Conservation (phyloP, 2,113 vertebrate genomes). For the Trinectes maculatus region DNA sequence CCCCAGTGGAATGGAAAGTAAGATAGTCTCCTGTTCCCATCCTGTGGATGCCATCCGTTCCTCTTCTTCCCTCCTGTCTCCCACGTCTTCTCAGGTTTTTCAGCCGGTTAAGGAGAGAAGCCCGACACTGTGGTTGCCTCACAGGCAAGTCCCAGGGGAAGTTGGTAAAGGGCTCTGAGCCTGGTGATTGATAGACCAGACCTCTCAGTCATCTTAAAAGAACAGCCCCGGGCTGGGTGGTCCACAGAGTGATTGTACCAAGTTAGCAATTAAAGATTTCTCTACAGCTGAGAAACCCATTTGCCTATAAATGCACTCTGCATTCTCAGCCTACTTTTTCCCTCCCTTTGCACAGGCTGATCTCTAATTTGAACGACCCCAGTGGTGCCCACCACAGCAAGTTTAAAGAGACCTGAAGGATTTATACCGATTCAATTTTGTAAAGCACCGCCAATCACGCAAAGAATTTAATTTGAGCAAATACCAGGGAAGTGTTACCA, state of each 20-base stretch:
- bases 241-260: slow-evolving; percentile 54
- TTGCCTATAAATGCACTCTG: slow-evolving; percentile 27
- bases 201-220: slow-evolving; percentile 38
- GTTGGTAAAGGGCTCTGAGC: slow-evolving; percentile 42
- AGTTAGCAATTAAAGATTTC: slow-evolving; percentile 71
- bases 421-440: slow-evolving; percentile 48
- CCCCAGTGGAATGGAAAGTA: slow-evolving; percentile 37
- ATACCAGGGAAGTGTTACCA: slow-evolving; percentile 68
- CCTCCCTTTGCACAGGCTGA: slow-evolving; percentile 63
- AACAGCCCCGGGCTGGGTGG: slow-evolving; percentile 58
- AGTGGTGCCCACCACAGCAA: slow-evolving; percentile 6
- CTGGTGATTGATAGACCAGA: slow-evolving; percentile 66
- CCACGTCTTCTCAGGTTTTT: slow-evolving; percentile 47
- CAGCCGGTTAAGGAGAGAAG: slow-evolving; percentile 36
- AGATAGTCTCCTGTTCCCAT: slow-evolving; percentile 34
- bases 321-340: slow-evolving; percentile 34
- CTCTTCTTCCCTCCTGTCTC: slow-evolving; percentile 29
- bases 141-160: slow-evolving; percentile 44
- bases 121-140: slow-evolving; percentile 43
- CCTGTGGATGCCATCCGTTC: slow-evolving; percentile 42
- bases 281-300: slow-evolving; percentile 47
- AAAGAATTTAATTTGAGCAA: slow-evolving; percentile 65
- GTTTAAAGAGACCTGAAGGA: slow-evolving; percentile 26
- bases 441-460: slow-evolving; percentile 19
- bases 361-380: slow-evolving; percentile 44